Percentiles rank a stretch among this genome's conserved stretches.
These are phyloP conservation scores for Camelus dromedarius DNA, from an alignment of 2,113 vertebrate species.

Conservation along the genomic window DNA sequence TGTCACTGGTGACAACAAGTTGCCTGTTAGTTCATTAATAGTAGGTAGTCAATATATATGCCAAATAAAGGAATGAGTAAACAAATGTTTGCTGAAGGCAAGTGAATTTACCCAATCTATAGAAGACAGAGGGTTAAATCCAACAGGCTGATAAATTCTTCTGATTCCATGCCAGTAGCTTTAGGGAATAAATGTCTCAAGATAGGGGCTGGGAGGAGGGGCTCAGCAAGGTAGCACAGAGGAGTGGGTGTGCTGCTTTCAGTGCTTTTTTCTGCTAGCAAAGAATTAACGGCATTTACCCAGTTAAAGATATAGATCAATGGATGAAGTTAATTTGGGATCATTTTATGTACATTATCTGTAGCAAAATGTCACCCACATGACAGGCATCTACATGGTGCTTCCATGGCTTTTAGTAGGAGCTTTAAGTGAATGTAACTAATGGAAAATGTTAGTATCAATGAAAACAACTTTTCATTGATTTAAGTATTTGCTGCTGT, in stretches of 20 bases:
- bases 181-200: not conserved
- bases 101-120: not conserved
- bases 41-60: not conserved
- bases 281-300: not conserved
- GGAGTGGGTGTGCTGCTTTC: not conserved
- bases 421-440: not conserved
- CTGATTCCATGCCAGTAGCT: not conserved
- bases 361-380: not conserved
- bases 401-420: not conserved
- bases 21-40: not conserved
- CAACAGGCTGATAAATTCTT: not conserved
- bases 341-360: not conserved
- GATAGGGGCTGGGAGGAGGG: not conserved
- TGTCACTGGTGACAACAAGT: not conserved
- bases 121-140: not conserved
- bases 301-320: not conserved
- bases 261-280: not conserved
- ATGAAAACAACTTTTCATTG: not conserved
- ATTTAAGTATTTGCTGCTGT: not conserved
- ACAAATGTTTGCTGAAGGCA: not conserved
- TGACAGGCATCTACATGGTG: not conserved
- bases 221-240: not conserved
- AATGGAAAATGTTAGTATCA: not conserved
- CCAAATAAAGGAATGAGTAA: not conserved
- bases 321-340: not conserved